These are phyloP conservation scores for Apocheima hispidaria DNA, from an alignment of 2,888 invertebrate species.

Conservation along the genomic window DNA sequence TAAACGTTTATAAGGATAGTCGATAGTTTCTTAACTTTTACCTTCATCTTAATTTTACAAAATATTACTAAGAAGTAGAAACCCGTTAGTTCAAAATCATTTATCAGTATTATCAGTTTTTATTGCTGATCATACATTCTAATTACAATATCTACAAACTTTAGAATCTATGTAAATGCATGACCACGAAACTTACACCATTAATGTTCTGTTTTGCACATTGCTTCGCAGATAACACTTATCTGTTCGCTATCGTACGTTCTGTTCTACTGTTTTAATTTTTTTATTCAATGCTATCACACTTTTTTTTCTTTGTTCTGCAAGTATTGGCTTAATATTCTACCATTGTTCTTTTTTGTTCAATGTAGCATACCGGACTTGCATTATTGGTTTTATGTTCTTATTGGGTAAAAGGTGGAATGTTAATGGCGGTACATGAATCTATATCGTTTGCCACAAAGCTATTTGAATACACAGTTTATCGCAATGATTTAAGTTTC, in stretches of 20 bases:
- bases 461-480: conserved; percentile 31
- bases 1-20: too few species aligned
- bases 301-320: conserved; percentile 48
- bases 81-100: too few species aligned
- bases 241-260: conserved; percentile 57
- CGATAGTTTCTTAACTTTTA: too few species aligned
- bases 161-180: conserved; percentile 8
- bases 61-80: too few species aligned
- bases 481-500: conserved; percentile 41
- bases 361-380: conserved; percentile 22
- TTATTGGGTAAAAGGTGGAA: conserved; percentile 10
- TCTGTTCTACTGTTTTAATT: conserved; percentile 60
- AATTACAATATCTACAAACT: not conserved
- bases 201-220: conserved; percentile 45
- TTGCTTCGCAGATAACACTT: conserved; percentile 57
- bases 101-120: too few species aligned
- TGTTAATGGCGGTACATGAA: conserved; percentile 1
- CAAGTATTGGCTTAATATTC: conserved; percentile 42
- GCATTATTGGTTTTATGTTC: conserved; percentile 25
- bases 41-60: too few species aligned
- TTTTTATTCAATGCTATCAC: conserved; percentile 46
- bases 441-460: conserved; percentile 11
- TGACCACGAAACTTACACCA: conserved; percentile 14
- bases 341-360: conserved; percentile 41
- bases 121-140: too few species aligned